phyloP scores from a whole-genome alignment of 2,888 invertebrate genomes.

The Oegoconia quadripuncta region DNA sequence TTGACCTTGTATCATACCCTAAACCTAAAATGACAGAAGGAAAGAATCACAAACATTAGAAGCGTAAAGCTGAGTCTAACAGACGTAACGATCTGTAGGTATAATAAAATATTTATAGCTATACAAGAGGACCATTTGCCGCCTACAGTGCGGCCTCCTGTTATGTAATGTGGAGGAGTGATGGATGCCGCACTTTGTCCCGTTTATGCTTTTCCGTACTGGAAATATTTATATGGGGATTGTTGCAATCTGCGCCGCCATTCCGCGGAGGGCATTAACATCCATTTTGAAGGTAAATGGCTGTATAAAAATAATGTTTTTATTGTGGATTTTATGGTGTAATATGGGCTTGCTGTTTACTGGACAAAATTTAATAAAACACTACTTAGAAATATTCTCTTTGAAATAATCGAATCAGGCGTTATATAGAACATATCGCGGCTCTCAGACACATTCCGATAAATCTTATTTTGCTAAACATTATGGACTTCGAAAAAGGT shows the following conservation, averaged over 20 bases:
- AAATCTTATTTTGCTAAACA: too few species aligned
- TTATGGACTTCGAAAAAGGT: too few species aligned
- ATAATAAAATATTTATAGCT: background rate
- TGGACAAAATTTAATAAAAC: too few species aligned
- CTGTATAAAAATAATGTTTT: conserved; percentile 13
- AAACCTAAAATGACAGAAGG: too few species aligned
- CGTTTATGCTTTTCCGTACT: conserved; percentile 12
- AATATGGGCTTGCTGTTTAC: background rate
- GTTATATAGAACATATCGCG: too few species aligned
- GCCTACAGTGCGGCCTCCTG: background rate
- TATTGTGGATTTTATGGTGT: conserved; percentile 1
- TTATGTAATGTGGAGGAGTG: conserved; percentile 2
- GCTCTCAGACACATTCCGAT: too few species aligned
- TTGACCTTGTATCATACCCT: background rate
- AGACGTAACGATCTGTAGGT: too few species aligned
- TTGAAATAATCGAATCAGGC: too few species aligned
- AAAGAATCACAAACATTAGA: too few species aligned
- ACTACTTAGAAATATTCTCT: too few species aligned
- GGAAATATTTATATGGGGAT: conserved; percentile 13
- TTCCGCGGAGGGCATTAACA: conserved; percentile 5
- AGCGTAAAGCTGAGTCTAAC: too few species aligned
- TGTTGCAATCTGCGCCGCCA: conserved; percentile 9
- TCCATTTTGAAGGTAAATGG: conserved; percentile 15
- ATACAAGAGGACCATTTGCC: background rate
- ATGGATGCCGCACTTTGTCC: conserved; percentile 14